A percentile compares a stretch with the other conserved stretches of the same genome.
Conservation (phyloP, 2,797 vertebrate species). For the Cheracebus regulus region DNA sequence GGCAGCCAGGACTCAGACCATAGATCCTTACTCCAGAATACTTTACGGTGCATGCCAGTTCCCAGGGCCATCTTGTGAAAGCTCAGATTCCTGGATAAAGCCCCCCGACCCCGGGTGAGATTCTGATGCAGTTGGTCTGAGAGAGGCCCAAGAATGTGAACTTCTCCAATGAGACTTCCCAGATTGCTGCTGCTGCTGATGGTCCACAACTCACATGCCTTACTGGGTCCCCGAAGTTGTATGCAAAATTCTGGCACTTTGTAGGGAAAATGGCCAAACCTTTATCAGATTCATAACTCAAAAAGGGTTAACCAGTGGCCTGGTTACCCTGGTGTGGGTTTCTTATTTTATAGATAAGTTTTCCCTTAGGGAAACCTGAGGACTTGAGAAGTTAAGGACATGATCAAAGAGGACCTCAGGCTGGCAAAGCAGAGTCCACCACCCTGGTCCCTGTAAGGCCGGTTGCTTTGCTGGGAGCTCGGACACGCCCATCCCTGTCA, state of each 20-base stretch:
- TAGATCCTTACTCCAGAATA: not conserved
- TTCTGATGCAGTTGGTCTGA: not conserved
- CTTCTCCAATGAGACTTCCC: not conserved
- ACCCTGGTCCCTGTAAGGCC: accelerated
- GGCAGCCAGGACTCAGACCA: not conserved
- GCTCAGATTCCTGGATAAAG: not conserved
- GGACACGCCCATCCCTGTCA: too few relatives aligned
- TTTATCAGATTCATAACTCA: not conserved
- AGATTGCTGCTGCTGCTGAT: accelerated
- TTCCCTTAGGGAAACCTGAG: not conserved
- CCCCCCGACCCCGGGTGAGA: not conserved
- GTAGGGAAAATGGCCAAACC: not conserved
- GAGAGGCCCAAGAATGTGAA: too few relatives aligned
- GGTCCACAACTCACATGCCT: too few relatives aligned
- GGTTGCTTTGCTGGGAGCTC: too few relatives aligned
- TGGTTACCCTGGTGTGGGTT: not conserved
- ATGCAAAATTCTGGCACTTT: not conserved
- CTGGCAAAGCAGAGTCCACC: accelerated
- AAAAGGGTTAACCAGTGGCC: not conserved
- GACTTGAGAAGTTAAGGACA: not conserved
- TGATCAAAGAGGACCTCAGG: not conserved
- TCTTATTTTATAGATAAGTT: not conserved
- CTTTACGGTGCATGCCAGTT: accelerated
- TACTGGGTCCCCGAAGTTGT: too few relatives aligned
- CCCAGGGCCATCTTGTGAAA: not conserved